A percentile compares a stretch with the other conserved stretches of the same genome.
Conservation (phyloP, 2,113 vertebrate species). For the Pyrgilauda ruficollis region DNA sequence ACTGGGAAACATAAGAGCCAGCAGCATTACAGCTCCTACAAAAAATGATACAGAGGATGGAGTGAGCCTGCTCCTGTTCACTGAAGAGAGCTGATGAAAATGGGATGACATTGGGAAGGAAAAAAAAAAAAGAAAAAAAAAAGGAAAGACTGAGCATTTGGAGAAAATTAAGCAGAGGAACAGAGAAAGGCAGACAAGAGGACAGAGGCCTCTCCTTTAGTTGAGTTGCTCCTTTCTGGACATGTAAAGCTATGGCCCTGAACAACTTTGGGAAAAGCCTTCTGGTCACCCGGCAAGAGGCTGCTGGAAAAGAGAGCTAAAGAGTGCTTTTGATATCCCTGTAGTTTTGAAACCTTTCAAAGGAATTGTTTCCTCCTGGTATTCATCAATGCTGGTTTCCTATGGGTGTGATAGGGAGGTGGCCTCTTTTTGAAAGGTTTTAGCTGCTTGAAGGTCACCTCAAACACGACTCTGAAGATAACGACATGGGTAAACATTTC, state of each 20-base stretch:
- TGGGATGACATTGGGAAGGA: neutral
- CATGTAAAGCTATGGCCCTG: rapidly evolving
- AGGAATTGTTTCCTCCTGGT: neutral
- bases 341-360: neutral
- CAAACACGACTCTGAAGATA: neutral
- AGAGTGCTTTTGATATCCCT: neutral
- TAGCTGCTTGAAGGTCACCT: neutral
- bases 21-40: neutral
- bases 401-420: neutral
- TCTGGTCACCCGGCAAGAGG: neutral
- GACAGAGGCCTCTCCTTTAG: neutral
- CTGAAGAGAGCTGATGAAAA: neutral
- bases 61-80: neutral
- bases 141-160: neutral
- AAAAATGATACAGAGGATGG: neutral
- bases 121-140: neutral
- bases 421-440: neutral
- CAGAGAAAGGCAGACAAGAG: neutral
- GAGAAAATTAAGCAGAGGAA: neutral
- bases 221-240: neutral
- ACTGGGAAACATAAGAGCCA: neutral
- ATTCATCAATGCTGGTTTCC: neutral
- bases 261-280: neutral
- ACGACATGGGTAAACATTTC: neutral
- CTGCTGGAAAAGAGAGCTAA: neutral